These are phyloP conservation scores for Drosophila putrida DNA, from an alignment of 2,888 invertebrate species.

Conservation along the genomic window DNA sequence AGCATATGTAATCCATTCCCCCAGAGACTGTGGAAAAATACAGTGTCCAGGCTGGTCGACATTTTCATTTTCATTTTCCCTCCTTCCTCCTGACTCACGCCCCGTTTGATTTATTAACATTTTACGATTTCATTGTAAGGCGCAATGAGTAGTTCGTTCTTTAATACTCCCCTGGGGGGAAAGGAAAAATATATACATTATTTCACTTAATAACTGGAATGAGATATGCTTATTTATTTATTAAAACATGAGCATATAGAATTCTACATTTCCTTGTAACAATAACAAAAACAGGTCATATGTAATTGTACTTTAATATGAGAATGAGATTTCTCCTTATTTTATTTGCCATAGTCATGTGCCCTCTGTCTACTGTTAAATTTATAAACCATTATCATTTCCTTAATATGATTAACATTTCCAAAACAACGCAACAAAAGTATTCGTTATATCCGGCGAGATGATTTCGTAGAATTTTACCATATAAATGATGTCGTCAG, in stretches of 20 bases:
- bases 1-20: constrained; percentile 47
- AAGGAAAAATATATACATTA: constrained; percentile 4
- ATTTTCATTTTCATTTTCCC: no score
- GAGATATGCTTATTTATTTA: constrained; percentile 1
- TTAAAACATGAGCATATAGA: constrained; percentile 12
- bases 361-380: constrained; percentile 26
- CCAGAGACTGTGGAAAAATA: constrained; percentile 18
- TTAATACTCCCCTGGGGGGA: constrained; percentile 7
- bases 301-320: constrained; percentile 20
- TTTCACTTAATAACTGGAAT: constrained; percentile 25
- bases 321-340: background rate
- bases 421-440: constrained; percentile 39
- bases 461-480: constrained; percentile 39
- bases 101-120: constrained; percentile 45
- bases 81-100: constrained; percentile 10
- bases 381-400: constrained; percentile 36
- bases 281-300: constrained; percentile 41
- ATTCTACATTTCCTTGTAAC: constrained; percentile 28
- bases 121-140: constrained; percentile 48
- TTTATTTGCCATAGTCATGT: constrained; percentile 9
- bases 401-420: constrained; percentile 27
- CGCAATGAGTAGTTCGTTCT: constrained; percentile 42
- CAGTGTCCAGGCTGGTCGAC: constrained; percentile 30
- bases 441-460: constrained; percentile 35
- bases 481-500: constrained; percentile 13